These are phyloP conservation scores for Lasioglossum morio DNA, from an alignment of 2,888 invertebrate genomes.

Conservation along the genomic window DNA sequence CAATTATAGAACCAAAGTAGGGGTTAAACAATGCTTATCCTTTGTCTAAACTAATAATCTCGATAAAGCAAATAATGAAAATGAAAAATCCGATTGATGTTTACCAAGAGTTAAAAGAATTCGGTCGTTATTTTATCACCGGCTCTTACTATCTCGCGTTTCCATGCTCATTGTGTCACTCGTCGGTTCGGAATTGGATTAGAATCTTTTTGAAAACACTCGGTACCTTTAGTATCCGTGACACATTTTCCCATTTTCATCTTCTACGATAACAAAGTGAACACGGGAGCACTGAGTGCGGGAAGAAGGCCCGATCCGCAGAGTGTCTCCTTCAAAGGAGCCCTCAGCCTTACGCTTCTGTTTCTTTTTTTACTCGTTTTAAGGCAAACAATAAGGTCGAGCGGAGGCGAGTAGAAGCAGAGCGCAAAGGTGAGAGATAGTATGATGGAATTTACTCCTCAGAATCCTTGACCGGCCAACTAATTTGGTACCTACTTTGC, in stretches of 20 bases:
- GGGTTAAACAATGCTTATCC: neutral
- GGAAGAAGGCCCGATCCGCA: neutral
- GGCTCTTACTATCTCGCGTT: neutral
- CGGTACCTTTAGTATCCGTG: neutral
- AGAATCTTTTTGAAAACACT: neutral
- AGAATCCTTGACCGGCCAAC: slow-evolving; percentile 18
- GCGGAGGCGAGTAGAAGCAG: slow-evolving; percentile 7
- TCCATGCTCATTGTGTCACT: neutral
- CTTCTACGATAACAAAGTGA: slow-evolving; percentile 6
- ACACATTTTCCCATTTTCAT: slow-evolving; percentile 19
- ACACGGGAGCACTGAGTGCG: neutral
- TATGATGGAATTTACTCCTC: slow-evolving; percentile 13
- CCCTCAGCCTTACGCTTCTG: neutral
- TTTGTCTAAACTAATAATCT: neutral
- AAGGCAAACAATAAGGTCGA: slow-evolving; percentile 18
- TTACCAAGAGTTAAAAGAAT: neutral
- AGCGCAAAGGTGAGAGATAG: slow-evolving; percentile 18
- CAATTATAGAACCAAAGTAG: neutral
- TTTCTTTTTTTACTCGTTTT: slow-evolving; percentile 17
- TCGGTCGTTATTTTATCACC: neutral
- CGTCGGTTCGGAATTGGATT: neutral
- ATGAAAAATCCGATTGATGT: neutral
- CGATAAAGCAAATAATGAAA: neutral
- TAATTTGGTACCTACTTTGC: slow-evolving; percentile 15
- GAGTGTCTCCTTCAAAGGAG: slow-evolving; percentile 4